Conservation (phyloP, 2,113 vertebrate genomes). For the Arvicanthis niloticus region DNA sequence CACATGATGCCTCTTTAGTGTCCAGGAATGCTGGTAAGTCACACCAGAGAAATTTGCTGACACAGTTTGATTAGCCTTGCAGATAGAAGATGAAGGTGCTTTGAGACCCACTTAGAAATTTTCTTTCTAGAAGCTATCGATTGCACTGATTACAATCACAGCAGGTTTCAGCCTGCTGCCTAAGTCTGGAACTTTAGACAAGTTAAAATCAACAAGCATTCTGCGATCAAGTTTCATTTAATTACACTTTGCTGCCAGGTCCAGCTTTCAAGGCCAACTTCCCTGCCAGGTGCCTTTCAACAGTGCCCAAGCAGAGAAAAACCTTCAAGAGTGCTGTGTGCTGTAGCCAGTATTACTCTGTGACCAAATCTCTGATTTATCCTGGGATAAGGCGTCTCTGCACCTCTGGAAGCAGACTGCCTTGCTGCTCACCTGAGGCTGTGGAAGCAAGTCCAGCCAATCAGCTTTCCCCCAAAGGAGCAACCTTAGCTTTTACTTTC, state of each 20-base stretch:
- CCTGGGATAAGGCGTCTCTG: background rate
- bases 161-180: slow-evolving; percentile 78
- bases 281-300: slow-evolving; percentile 66
- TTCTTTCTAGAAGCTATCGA: slow-evolving; percentile 70
- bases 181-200: slow-evolving; percentile 72
- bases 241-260: slow-evolving; percentile 77
- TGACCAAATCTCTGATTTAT: background rate
- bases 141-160: slow-evolving; percentile 65
- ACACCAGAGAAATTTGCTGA: background rate
- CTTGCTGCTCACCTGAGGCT: background rate
- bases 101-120: slow-evolving; percentile 54
- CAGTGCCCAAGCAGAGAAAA: background rate
- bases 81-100: slow-evolving; percentile 47
- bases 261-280: slow-evolving; percentile 48
- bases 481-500: background rate
- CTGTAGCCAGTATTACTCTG: background rate
- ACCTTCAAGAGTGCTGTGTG: background rate
- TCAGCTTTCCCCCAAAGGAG: slow-evolving; percentile 26
- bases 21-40: background rate
- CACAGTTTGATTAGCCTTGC: background rate
- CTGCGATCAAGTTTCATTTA: slow-evolving; percentile 74
- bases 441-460: background rate
- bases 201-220: slow-evolving; percentile 74
- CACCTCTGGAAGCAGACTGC: background rate
- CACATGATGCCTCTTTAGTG: too few species aligned